Evolutionary conservation across 2,888 invertebrate genomes (phyloP).

Genomic region (Anaspis maculata): DNA sequence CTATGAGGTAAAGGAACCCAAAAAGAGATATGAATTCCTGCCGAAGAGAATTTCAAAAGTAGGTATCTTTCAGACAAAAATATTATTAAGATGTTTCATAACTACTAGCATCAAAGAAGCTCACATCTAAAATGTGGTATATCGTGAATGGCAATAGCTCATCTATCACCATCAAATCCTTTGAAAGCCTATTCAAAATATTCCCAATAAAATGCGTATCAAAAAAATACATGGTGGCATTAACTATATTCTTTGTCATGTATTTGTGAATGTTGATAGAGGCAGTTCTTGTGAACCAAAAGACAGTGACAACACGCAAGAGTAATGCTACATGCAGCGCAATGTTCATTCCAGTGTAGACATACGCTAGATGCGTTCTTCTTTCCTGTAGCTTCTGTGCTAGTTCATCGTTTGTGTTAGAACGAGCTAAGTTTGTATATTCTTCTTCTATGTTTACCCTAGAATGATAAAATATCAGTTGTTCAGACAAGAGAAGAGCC

Average conservation of each 20-base stretch:
- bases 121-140: slow-evolving; percentile 6
- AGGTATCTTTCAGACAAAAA: too few relatives aligned
- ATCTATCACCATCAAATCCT: slow-evolving; percentile 62
- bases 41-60: slow-evolving; percentile 18
- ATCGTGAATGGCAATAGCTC: slow-evolving; percentile 23
- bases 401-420: too few relatives aligned
- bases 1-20: slow-evolving; percentile 63
- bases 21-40: slow-evolving; percentile 52
- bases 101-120: too few relatives aligned
- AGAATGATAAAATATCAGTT: too few relatives aligned
- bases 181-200: slow-evolving; percentile 53
- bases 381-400: too few relatives aligned
- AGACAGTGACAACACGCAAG: too few relatives aligned
- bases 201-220: slow-evolving; percentile 35
- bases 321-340: too few relatives aligned
- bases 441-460: background rate
- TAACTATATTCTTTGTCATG: slow-evolving; percentile 45
- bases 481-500: too few relatives aligned
- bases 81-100: slow-evolving; percentile 5
- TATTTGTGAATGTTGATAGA: slow-evolving; percentile 50
- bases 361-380: too few relatives aligned
- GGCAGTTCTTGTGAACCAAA: too few relatives aligned
- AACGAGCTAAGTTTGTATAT: too few relatives aligned
- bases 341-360: too few relatives aligned
- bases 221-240: slow-evolving; percentile 44